Conservation (phyloP, 2,888 invertebrate species). For the Apocheima hispidaria region DNA sequence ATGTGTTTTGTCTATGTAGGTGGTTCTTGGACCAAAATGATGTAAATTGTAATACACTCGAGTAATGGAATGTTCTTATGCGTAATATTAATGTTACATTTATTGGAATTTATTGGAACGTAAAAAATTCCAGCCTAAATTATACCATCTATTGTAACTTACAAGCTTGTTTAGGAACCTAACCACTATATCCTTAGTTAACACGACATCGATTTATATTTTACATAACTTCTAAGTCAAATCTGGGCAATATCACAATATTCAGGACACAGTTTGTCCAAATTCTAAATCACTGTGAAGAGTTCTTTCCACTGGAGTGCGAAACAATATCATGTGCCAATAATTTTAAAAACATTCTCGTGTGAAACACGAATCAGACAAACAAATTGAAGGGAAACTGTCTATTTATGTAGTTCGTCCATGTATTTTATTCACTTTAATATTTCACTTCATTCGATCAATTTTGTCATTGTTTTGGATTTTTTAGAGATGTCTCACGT, state of each 20-base stretch:
- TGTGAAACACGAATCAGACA: conserved; percentile 6
- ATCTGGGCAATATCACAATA: conserved; percentile 83
- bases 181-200: conserved; percentile 64
- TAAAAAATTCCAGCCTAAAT: conserved; percentile 50
- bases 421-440: conserved; percentile 7
- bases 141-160: conserved; percentile 63
- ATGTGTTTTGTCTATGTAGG: too few species aligned
- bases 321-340: conserved; percentile 20
- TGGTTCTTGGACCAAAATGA: conserved; percentile 15
- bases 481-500: neutral
- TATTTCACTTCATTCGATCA: conserved; percentile 5
- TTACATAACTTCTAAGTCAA: conserved; percentile 69
- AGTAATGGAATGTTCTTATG: conserved; percentile 47
- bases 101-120: conserved; percentile 61
- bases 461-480: neutral
- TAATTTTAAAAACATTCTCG: conserved; percentile 3
- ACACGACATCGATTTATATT: conserved; percentile 79
- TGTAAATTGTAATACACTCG: conserved; percentile 52
- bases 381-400: conserved; percentile 3
- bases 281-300: conserved; percentile 44
- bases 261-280: conserved; percentile 68
- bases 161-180: conserved; percentile 64
- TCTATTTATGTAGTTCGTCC: neutral
- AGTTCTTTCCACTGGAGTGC: conserved; percentile 40
- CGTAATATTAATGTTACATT: conserved; percentile 48